Evolutionary conservation across 2,113 vertebrate genomes (phyloP).

Genomic region (Lophochroa leadbeateri): DNA sequence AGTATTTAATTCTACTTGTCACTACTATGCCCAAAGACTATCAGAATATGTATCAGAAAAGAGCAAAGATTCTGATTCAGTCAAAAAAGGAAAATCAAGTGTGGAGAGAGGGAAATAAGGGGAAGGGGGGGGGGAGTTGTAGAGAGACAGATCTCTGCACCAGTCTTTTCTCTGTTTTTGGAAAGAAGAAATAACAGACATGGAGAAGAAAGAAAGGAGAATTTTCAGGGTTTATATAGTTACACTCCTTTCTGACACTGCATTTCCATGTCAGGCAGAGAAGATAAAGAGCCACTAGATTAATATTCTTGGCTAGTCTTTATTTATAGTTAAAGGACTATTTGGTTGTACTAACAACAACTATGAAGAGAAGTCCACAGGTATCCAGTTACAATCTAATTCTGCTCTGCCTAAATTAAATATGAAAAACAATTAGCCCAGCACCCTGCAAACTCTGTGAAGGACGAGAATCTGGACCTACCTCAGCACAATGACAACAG

Average conservation of each 20-base stretch:
- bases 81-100: not conserved
- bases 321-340: not conserved
- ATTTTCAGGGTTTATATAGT: not conserved
- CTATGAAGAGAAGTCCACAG: not conserved
- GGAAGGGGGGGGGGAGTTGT: not conserved
- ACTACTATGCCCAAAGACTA: not conserved
- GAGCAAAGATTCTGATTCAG: not conserved
- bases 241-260: not conserved
- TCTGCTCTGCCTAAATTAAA: not conserved
- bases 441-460: not conserved
- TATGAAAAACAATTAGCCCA: constrained; percentile 1
- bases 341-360: not conserved
- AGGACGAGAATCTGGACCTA: not conserved
- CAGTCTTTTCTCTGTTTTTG: not conserved
- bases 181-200: not conserved
- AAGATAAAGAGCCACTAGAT: not conserved
- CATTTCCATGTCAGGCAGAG: not conserved
- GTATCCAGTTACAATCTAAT: not conserved
- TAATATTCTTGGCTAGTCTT: not conserved
- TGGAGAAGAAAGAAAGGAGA: not conserved
- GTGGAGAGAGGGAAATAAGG: not conserved
- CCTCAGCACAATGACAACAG: not conserved
- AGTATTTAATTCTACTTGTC: not conserved
- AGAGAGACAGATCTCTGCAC: not conserved
- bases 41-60: not conserved